Evolutionary conservation across 2,797 vertebrate species (phyloP).

Genomic region (Sus cebifrons): DNA sequence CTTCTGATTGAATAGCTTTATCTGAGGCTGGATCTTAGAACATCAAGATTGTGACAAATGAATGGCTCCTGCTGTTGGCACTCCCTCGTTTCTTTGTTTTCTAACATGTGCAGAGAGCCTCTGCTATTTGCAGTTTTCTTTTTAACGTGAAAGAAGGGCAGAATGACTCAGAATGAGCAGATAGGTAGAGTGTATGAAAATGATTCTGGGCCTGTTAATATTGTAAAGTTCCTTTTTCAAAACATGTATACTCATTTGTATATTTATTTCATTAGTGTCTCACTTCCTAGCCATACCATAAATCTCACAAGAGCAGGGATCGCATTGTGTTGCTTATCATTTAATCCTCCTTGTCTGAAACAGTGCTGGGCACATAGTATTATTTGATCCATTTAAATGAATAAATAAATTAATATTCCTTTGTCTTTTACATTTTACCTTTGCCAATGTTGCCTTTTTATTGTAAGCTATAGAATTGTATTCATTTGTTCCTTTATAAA

Average conservation of each 20-base stretch:
- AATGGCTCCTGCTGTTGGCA: not conserved
- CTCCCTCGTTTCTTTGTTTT: not conserved
- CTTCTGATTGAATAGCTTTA: not conserved
- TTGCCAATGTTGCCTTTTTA: constrained; percentile 48
- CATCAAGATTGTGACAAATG: not conserved
- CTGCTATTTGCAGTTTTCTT: not conserved
- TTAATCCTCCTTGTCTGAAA: not conserved
- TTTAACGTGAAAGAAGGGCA: not conserved
- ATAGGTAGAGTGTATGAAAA: not conserved
- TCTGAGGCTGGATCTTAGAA: constrained; percentile 18
- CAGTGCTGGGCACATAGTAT: not conserved
- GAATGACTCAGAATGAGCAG: not conserved
- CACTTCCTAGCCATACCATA: not conserved
- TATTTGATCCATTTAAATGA: constrained; percentile 50
- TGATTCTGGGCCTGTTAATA: not conserved
- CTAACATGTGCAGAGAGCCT: not conserved
- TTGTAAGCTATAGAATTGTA: constrained; percentile 28
- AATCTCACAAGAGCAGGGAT: not conserved
- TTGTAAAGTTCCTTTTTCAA: not conserved
- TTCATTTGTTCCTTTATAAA: constrained; percentile 64
- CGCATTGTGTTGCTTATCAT: not conserved
- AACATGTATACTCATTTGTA: not conserved
- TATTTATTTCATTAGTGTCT: not conserved
- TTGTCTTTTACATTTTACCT: constrained; percentile 28
- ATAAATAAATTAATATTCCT: constrained; percentile 10